These are phyloP conservation scores for Aspidiotus rigidus DNA, from an alignment of 2,888 invertebrate genomes.

Conservation along the genomic window DNA sequence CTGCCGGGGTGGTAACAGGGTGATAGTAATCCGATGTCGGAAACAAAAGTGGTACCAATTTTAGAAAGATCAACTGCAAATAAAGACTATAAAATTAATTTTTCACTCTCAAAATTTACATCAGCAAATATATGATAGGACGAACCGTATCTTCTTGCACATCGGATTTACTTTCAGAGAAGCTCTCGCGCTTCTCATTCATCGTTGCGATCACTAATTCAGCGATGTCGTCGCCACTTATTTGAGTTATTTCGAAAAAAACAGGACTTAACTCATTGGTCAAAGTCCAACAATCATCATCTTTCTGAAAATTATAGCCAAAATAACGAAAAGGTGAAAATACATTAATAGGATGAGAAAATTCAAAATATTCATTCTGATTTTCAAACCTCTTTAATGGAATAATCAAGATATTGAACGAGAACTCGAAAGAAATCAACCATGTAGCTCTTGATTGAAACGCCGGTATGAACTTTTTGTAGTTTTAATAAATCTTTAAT, in stretches of 20 bases:
- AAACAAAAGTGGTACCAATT: conserved; percentile 69
- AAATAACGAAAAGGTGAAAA: no score
- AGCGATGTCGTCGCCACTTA: conserved; percentile 59
- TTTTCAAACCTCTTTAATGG: conserved; percentile 4
- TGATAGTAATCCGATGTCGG: conserved; percentile 86
- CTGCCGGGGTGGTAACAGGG: conserved; percentile 72
- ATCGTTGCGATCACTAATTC: conserved; percentile 59
- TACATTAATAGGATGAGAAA: no score
- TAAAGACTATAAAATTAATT: neutral
- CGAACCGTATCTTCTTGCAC: conserved; percentile 15
- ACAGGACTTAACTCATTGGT: conserved; percentile 45
- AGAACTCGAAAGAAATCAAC: conserved; percentile 15
- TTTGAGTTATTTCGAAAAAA: conserved; percentile 59
- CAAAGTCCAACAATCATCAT: conserved; percentile 38
- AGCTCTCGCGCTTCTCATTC: conserved; percentile 60
- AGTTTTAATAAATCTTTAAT: conserved; percentile 7
- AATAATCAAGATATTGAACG: conserved; percentile 15
- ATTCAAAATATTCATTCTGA: conserved; percentile 17
- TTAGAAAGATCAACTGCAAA: conserved; percentile 62
- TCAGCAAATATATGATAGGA: neutral
- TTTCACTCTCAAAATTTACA: neutral
- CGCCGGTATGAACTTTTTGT: conserved; percentile 18
- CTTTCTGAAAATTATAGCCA: no score
- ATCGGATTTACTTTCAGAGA: conserved; percentile 41
- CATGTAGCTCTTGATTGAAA: conserved; percentile 16